phyloP scores from a whole-genome alignment of 2,888 invertebrate genomes.

The Aphodius sticticus region DNA sequence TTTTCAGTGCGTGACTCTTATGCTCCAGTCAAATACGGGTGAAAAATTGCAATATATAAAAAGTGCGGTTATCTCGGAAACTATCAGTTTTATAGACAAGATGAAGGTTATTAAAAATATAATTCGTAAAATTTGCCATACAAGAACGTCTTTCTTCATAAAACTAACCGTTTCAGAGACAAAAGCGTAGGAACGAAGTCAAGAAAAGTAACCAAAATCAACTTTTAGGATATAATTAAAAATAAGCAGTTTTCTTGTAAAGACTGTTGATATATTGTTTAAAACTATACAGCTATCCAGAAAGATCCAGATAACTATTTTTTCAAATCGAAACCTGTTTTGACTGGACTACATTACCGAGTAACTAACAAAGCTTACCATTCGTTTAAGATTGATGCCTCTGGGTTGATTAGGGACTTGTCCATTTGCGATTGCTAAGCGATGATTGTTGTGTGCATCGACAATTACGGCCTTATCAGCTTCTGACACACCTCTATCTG shows the following conservation, averaged over 20 bases:
- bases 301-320: not conserved
- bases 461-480: constrained; percentile 20
- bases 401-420: constrained; percentile 26
- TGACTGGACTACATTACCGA: too few species aligned
- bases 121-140: too few species aligned
- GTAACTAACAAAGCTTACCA: constrained; percentile 15
- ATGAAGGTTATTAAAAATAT: too few species aligned
- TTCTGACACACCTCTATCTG: not conserved
- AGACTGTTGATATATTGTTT: too few species aligned
- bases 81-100: too few species aligned
- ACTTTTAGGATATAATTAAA: too few species aligned
- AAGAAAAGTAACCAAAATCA: not conserved
- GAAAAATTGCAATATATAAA: too few species aligned
- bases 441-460: constrained; percentile 24
- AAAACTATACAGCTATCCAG: too few species aligned
- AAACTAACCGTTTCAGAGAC: not conserved
- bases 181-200: constrained; percentile 4
- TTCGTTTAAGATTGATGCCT: constrained; percentile 25
- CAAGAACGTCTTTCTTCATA: not conserved
- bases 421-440: constrained; percentile 15
- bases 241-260: too few species aligned
- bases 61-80: too few species aligned
- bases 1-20: not conserved
- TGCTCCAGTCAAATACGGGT: too few species aligned
- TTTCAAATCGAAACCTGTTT: not conserved